Base-by-base conservation (phyloP, 2,888 invertebrate genomes). In the Lobophora halterata region DNA sequence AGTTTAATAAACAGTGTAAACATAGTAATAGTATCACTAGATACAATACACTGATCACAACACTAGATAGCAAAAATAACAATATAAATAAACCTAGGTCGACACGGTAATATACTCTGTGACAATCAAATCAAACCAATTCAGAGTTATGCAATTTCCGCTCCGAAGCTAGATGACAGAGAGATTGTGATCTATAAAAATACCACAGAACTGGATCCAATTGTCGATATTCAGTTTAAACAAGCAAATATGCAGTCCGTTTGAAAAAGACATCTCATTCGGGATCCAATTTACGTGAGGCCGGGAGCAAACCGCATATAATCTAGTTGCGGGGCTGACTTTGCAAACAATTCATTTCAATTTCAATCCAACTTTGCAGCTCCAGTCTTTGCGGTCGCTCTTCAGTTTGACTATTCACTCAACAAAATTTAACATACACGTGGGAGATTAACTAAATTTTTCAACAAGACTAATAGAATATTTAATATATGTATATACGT, bases 261-360 rank as follows among this genome's bases (percentile, higher is more conserved):
- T 66, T 58, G 60, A 67, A 72, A 76, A 74, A 71, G 72, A 75
- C 77, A 70, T 77, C 71, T 69, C 70, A 77, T 77, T 72, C 71
- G 65, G 62, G 70, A 79, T 77, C 68, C 78, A 82, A 81, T 81
- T 78, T 74, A 68, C 71, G 65, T 61, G 39, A 50, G 58, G 57
- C 64, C 51, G 63, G 49, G 64, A 62, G 65, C 61, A 62, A 71
- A 69, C 79, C 76, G 65, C 79, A 73, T 63, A 71, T 70, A 71
- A 70, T 69, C 66, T 65, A 62, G 67, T 58, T 58, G 61, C 57
- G 54, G 51, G 60, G 70, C 67, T 61, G 66, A 69, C 74, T 74
- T 68, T 46, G 67, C 78, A 79, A 80, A 83, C 83, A 80, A 79
- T 81, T 79, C 73, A 82, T 81, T 81, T 77, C 74, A 73, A 76